Percentiles rank a stretch among this genome's conserved stretches.
phyloP scores from a whole-genome alignment of 2,113 vertebrate species.

The Castor canadensis region DNA sequence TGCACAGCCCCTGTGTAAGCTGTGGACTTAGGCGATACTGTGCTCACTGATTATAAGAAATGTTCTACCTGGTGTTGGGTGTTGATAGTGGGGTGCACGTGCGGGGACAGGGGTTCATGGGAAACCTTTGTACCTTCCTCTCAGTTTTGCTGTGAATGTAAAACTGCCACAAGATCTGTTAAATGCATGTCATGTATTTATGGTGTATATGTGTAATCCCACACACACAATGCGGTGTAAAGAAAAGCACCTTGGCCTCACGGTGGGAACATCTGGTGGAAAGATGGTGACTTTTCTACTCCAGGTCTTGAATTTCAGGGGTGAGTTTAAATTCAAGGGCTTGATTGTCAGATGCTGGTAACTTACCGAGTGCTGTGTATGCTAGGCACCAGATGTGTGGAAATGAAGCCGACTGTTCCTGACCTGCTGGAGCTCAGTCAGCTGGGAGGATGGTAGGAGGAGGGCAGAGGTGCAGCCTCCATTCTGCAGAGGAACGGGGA shows the following conservation, averaged over 20 bases:
- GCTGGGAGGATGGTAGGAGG: accelerated
- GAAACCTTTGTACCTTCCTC: background rate
- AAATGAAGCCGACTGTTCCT: background rate
- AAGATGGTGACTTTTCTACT: background rate
- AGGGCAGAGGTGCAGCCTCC: background rate
- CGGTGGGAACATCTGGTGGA: background rate
- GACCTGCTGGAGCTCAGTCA: background rate
- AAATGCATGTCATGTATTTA: background rate
- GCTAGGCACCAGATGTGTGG: background rate
- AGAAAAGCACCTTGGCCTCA: background rate
- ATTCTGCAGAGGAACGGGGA: background rate
- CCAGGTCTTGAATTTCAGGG: background rate
- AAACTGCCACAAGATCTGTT: background rate
- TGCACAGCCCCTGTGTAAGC: background rate
- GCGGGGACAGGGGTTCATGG: background rate
- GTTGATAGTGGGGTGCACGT: background rate
- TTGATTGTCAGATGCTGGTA: background rate
- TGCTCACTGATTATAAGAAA: accelerated
- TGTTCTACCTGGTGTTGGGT: accelerated
- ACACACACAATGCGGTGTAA: too few species aligned
- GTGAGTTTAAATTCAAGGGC: background rate
- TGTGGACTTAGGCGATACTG: accelerated
- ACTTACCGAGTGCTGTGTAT: background rate
- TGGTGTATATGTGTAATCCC: too few species aligned
- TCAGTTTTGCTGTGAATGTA: background rate